Base-by-base conservation (phyloP, 1,140 invertebrate species). In the Drosophila albomicans region DNA sequence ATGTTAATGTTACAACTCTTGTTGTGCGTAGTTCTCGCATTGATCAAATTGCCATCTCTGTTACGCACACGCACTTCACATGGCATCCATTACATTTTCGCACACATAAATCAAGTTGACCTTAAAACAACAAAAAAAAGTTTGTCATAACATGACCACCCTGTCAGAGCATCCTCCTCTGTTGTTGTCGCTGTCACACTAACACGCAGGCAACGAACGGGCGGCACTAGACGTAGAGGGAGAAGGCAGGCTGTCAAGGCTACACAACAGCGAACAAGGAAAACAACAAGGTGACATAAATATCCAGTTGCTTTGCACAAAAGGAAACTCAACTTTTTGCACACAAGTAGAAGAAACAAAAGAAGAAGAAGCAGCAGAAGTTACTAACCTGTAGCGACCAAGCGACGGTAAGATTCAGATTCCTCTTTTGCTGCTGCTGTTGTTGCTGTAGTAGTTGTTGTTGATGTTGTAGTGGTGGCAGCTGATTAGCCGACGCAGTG, bases 211-310 rank as follows among this genome's bases (percentile, higher is more conserved):
- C 30, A 32, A 25, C 20, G 20, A 25, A 25, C 20, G 3, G 20
- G 20, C 20, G 20, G 20, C 20, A 4, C 20, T 25, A 25, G 43
- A 25, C 20, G 20, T 10, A 30, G 20, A 30, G 63, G 28, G 10
- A 7, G 8, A 46, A 16, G 52, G 28, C 13, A 32, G 45, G 54
- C 56, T 38, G 61, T 38, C 68, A 64, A 71, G 68, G 68, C 68
- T 48, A 15, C 11, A 41, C 68, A 38, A 15, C 7, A 41, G 25
- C 35, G 51, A 15, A 15, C n/a, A 57, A 38, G 52, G 5, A 3
- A 70, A 79, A 79, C 70, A 87, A 82, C 73, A 88, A 82, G 84
- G 84, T 87, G 84, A 87, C 84, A 87, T 88, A 88, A 87, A 88
- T 87, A 87, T 88, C 73, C 84, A 82, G 79, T 84, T 88, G 76